Evolutionary conservation across 2,113 vertebrate genomes (phyloP).

Genomic region (Cephalopterus ornatus): DNA sequence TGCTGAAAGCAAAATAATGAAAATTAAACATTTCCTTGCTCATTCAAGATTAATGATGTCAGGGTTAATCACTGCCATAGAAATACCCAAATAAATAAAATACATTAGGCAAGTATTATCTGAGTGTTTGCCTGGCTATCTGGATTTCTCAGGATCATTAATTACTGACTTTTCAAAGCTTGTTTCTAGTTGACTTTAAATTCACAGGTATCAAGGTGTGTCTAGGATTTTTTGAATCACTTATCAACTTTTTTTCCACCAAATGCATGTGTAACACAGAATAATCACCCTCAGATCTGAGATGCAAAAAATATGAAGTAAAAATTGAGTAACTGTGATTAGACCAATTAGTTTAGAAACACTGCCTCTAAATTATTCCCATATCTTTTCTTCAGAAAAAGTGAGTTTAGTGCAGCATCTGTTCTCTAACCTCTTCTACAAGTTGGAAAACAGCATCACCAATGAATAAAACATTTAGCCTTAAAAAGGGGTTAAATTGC

Average conservation of each 20-base stretch:
- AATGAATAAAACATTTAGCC: background rate
- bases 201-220: background rate
- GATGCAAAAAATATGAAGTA: background rate
- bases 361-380: background rate
- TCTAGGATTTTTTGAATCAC: background rate
- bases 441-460: background rate
- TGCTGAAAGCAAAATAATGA: constrained; percentile 1
- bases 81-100: constrained; percentile 26
- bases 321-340: background rate
- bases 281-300: background rate
- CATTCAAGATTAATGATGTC: constrained; percentile 15
- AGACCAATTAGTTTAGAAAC: background rate
- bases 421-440: background rate
- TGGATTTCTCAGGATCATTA: background rate
- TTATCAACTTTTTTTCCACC: background rate
- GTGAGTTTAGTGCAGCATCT: background rate
- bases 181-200: constrained; percentile 6
- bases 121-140: background rate
- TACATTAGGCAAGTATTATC: background rate
- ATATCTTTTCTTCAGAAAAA: background rate
- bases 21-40: constrained; percentile 22
- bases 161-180: background rate
- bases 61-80: constrained; percentile 1
- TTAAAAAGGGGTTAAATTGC: background rate
- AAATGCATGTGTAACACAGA: background rate